Evolutionary conservation across 2,797 vertebrate genomes (phyloP).

Genomic region (Dryobates pubescens): DNA sequence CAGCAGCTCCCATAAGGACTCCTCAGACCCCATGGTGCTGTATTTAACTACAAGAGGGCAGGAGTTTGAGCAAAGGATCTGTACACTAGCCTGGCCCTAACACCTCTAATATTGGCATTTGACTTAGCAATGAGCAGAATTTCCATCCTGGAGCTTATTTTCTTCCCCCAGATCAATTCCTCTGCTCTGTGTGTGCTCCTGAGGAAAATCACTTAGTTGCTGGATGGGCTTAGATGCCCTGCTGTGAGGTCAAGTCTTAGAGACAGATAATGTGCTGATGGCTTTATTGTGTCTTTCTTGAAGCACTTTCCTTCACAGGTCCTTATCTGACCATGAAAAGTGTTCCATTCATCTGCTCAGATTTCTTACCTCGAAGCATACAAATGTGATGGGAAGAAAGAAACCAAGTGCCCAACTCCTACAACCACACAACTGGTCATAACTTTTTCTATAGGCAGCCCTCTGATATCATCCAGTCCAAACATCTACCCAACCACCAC

Average conservation of each 20-base stretch:
- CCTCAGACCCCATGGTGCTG: background rate
- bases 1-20: background rate
- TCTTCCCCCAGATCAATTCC: background rate
- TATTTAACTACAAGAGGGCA: background rate
- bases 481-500: too few relatives aligned
- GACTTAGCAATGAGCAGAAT: slow-evolving; percentile 1
- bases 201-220: background rate
- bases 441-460: too few relatives aligned
- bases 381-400: background rate
- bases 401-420: rapidly evolving
- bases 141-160: background rate
- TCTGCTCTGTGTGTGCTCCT: background rate
- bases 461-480: too few relatives aligned
- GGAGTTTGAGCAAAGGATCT: background rate
- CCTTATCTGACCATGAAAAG: background rate
- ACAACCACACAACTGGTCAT: too few relatives aligned
- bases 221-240: background rate
- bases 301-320: background rate
- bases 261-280: background rate
- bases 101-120: background rate
- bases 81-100: background rate
- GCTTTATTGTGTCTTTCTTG: background rate
- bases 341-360: background rate
- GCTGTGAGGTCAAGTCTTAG: background rate
- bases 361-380: rapidly evolving